Evolutionary conservation across 1,140 invertebrate species (phyloP).

Genomic region (Cepaea nemoralis): DNA sequence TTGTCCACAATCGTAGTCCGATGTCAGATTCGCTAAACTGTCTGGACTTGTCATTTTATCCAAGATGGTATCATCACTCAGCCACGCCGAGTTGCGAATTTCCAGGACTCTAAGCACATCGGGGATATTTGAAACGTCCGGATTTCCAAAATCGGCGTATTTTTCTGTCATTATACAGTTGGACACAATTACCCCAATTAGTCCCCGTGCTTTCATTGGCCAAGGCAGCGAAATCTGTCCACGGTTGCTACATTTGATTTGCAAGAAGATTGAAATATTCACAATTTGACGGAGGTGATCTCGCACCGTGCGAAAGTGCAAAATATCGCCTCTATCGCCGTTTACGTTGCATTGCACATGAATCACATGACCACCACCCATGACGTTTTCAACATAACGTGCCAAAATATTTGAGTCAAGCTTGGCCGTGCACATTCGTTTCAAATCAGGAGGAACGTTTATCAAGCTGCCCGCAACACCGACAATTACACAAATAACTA

Average conservation of each 20-base stretch:
- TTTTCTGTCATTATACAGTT: conserved; percentile 5
- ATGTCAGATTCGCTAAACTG: not conserved
- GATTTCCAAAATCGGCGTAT: not conserved
- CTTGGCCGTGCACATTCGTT: not conserved
- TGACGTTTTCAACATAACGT: not conserved
- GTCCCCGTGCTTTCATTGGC: conserved; percentile 25
- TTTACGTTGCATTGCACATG: not conserved
- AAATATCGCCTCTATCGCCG: not conserved
- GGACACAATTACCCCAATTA: not conserved
- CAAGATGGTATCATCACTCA: not conserved
- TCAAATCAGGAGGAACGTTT: no score
- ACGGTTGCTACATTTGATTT: not conserved
- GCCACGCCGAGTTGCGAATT: not conserved
- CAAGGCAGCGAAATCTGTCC: conserved; percentile 12
- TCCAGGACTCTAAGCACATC: conserved; percentile 2
- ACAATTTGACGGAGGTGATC: not conserved
- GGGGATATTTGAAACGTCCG: not conserved
- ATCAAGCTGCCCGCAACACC: no score
- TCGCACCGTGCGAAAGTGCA: not conserved
- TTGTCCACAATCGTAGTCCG: conserved; percentile 27
- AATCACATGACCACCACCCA: not conserved
- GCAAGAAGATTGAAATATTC: not conserved
- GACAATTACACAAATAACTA: no score
- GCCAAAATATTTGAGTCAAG: not conserved
- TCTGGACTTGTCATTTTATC: not conserved